These are phyloP conservation scores for Temnothorax ravouxi DNA, from an alignment of 2,888 invertebrate genomes.

Conservation along the genomic window DNA sequence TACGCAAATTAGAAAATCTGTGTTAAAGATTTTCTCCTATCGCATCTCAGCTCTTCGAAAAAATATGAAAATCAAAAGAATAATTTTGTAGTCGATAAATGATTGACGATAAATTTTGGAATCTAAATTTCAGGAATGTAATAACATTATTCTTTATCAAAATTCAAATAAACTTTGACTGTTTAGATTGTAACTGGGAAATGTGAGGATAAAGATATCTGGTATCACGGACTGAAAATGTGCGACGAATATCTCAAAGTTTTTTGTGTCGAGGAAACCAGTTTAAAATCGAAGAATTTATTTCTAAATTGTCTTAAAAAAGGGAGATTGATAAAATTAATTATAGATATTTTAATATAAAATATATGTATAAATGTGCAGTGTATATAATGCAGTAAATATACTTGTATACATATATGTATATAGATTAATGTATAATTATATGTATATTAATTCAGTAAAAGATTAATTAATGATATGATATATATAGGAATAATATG, in stretches of 20 bases:
- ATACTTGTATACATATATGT: background rate
- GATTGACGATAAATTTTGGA: background rate
- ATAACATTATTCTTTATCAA: background rate
- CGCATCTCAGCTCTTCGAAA: background rate
- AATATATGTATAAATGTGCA: background rate
- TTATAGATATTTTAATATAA: conserved; percentile 7
- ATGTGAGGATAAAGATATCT: background rate
- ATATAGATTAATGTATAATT: background rate
- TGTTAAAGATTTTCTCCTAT: background rate
- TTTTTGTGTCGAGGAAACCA: background rate
- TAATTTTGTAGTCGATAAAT: background rate
- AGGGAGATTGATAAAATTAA: background rate
- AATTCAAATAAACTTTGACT: background rate
- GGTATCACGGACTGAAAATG: background rate
- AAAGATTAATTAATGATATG: background rate
- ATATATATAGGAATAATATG: background rate
- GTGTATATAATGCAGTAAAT: background rate
- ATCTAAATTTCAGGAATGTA: background rate
- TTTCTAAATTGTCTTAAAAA: conserved; percentile 2
- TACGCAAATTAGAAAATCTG: background rate
- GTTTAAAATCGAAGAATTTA: background rate
- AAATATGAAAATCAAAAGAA: background rate
- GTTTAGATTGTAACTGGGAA: background rate
- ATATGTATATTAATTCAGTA: background rate
- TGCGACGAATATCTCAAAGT: background rate